These are phyloP conservation scores for Urophycis tenuis DNA, from an alignment of 2,797 vertebrate species.

Conservation along the genomic window DNA sequence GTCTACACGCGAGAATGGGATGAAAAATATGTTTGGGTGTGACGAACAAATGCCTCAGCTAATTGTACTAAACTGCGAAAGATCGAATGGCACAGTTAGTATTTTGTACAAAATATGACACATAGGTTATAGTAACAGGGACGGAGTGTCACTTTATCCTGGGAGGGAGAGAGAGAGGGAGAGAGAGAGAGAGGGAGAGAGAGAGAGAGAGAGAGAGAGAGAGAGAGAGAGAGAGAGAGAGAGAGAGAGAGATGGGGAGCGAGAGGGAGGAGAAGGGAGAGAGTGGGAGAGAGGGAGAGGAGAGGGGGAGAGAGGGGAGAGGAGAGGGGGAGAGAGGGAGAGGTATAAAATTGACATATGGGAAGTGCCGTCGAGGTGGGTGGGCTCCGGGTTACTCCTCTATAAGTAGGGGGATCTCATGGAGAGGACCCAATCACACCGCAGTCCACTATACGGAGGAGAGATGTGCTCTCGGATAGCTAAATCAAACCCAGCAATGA, in stretches of 20 bases:
- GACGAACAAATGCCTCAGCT: too few species aligned
- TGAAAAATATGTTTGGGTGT: too few species aligned
- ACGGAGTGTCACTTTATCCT: too few species aligned
- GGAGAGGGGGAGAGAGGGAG: neutral
- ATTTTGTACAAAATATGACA: neutral
- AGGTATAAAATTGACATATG: neutral
- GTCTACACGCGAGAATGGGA: too few species aligned
- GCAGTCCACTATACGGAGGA: slow-evolving; percentile 57
- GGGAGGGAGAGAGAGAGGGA: too few species aligned
- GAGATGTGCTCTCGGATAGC: slow-evolving; percentile 63
- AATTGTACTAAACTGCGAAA: too few species aligned
- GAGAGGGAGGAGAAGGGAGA: neutral
- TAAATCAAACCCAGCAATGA: slow-evolving; percentile 69
- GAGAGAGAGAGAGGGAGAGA: neutral
- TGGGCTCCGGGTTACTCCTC: slow-evolving; percentile 31
- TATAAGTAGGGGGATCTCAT: slow-evolving; percentile 66
- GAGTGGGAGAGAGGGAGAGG: neutral
- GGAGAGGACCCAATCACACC: slow-evolving; percentile 56
- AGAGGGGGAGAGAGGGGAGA: neutral
- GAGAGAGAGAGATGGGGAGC: neutral
- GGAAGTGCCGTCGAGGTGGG: slow-evolving; percentile 35
- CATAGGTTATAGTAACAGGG: too few species aligned
- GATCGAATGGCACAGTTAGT: neutral
- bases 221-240: neutral
- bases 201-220: neutral